Percentiles rank a stretch among this genome's conserved stretches.
These are phyloP conservation scores for Zingel zingel DNA, from an alignment of 2,113 vertebrate species.

Conservation along the genomic window DNA sequence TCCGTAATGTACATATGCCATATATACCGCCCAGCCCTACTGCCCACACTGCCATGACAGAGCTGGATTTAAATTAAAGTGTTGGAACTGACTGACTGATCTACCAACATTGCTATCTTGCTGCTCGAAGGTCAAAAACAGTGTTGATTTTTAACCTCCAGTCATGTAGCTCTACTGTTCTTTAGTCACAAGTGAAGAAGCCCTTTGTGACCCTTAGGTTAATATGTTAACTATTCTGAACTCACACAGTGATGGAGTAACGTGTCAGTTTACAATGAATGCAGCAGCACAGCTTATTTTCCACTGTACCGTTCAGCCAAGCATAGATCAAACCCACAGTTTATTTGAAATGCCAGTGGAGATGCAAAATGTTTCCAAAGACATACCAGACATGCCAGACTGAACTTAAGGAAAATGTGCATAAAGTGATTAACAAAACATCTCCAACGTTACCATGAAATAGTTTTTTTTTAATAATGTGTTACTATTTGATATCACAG, in stretches of 20 bases:
- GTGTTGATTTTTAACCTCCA: conserved; percentile 35
- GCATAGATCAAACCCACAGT: not conserved
- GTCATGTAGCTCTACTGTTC: conserved; percentile 26
- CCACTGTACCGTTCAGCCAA: not conserved
- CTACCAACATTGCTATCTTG: not conserved
- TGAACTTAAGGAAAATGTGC: not conserved
- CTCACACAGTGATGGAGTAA: not conserved
- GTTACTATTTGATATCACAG: not conserved
- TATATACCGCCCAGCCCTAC: too few relatives aligned
- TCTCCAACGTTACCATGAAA: not conserved
- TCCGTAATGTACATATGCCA: too few relatives aligned
- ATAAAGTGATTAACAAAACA: not conserved
- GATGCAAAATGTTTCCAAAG: not conserved
- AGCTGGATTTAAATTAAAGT: not conserved
- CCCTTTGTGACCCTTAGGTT: not conserved
- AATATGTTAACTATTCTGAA: conserved; percentile 27
- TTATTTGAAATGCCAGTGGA: not conserved
- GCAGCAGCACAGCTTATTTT: not conserved
- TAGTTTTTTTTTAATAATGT: not conserved
- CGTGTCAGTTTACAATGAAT: not conserved
- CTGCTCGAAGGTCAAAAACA: conserved; percentile 12
- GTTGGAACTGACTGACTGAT: not conserved
- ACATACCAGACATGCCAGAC: not conserved
- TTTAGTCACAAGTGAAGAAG: conserved; percentile 16
- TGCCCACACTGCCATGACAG: too few relatives aligned